Evolutionary conservation across 2,113 vertebrate genomes (phyloP).

Genomic region (Bos indicus): DNA sequence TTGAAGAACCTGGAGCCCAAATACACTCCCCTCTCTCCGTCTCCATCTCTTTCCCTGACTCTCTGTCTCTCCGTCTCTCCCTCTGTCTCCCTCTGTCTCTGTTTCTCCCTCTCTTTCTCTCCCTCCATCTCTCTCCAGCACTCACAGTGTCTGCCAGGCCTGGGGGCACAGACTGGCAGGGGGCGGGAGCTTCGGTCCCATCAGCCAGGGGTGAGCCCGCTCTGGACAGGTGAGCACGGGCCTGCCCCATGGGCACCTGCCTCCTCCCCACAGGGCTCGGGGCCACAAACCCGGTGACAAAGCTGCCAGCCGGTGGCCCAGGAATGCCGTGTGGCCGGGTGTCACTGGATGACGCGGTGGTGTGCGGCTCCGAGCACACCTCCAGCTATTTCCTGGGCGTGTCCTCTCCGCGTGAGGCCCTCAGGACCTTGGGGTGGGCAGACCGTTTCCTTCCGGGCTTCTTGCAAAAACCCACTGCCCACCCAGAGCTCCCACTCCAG

Average conservation of each 20-base stretch:
- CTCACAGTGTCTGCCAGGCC: not conserved
- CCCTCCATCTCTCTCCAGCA: not conserved
- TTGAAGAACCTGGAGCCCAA: fast-evolving
- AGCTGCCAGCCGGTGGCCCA: not conserved
- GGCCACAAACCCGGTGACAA: not conserved
- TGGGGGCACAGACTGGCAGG: not conserved
- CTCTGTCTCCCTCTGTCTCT: not conserved
- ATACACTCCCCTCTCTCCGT: not conserved
- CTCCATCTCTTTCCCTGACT: not conserved
- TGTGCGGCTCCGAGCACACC: fast-evolving
- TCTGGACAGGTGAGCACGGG: fast-evolving
- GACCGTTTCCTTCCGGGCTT: not conserved
- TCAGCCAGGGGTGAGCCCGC: not conserved
- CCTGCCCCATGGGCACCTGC: not conserved
- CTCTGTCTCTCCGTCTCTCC: not conserved
- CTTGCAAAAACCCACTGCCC: fast-evolving
- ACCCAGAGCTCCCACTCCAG: not conserved
- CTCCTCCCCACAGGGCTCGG: not conserved
- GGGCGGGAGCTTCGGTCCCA: fast-evolving
- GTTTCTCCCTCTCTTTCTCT: not conserved
- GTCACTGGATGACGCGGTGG: fast-evolving
- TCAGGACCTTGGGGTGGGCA: not conserved
- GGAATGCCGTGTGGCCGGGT: not conserved
- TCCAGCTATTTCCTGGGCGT: not conserved
- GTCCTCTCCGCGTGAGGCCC: not conserved